phyloP scores from a whole-genome alignment of 2,797 vertebrate species.

The Mareca strepera region DNA sequence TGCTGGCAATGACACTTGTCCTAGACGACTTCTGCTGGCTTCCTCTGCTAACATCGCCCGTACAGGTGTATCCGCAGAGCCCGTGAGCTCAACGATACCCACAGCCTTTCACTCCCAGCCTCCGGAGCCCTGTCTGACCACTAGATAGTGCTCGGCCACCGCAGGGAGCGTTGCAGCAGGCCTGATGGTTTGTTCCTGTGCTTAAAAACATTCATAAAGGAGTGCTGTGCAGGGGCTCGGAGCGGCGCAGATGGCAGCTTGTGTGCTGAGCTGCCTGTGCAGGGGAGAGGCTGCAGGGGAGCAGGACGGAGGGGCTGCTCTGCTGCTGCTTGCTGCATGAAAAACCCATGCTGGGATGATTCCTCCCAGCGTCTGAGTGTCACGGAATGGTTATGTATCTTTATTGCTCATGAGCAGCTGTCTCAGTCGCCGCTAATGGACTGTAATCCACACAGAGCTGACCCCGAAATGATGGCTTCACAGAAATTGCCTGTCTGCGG shows the following conservation, averaged over 20 bases:
- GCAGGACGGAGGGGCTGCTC: not conserved
- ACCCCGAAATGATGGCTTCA: not conserved
- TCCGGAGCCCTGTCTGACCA: not conserved
- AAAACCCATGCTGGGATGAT: accelerated
- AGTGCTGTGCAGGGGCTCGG: not conserved
- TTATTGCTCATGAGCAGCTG: not conserved
- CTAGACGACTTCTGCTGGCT: not conserved
- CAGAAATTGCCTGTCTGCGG: not conserved
- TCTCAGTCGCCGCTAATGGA: not conserved
- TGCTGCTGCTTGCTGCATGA: not conserved
- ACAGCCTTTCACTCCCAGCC: not conserved
- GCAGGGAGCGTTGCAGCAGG: not conserved
- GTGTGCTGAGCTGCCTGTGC: accelerated
- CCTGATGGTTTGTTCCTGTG: accelerated
- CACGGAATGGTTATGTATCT: not conserved
- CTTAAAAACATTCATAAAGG: accelerated
- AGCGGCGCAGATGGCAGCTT: accelerated
- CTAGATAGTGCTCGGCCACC: not conserved
- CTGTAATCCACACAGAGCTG: not conserved
- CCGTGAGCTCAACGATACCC: not conserved
- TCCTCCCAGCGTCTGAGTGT: not conserved
- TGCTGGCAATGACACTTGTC: accelerated
- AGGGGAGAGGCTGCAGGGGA: not conserved
- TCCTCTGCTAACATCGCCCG: accelerated
- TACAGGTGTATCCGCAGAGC: not conserved